phyloP scores from a whole-genome alignment of 2,797 vertebrate genomes.

The Hozukius guyotensis region DNA sequence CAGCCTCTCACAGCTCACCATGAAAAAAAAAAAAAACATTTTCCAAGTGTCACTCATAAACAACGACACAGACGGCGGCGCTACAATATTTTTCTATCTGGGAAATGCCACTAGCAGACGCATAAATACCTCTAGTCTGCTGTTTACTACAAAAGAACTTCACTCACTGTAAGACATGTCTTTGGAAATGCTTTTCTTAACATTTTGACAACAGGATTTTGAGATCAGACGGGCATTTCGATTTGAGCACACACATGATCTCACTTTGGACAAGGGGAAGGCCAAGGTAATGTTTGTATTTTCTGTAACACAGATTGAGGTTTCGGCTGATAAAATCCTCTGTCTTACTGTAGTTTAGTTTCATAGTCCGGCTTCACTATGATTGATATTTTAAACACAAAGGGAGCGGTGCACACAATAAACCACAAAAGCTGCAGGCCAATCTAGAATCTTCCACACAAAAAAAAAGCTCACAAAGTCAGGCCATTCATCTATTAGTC shows the following conservation, averaged over 20 bases:
- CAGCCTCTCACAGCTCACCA: conserved; percentile 37
- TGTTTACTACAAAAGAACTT: conserved; percentile 6
- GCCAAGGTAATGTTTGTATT: neutral
- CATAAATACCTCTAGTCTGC: neutral
- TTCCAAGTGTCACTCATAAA: conserved; percentile 37
- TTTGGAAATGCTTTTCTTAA: neutral
- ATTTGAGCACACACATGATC: neutral
- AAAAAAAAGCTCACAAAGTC: conserved; percentile 10
- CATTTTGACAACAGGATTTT: neutral
- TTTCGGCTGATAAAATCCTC: neutral
- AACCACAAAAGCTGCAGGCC: conserved; percentile 16
- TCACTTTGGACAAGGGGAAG: neutral
- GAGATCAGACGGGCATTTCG: neutral
- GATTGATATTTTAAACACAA: conserved; percentile 32
- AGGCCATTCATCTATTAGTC: conserved; percentile 38
- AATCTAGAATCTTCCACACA: neutral
- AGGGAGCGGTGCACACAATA: conserved; percentile 3
- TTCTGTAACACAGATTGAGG: neutral
- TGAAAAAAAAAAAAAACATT: conserved; percentile 11
- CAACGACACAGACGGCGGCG: conserved; percentile 10
- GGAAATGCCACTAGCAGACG: conserved; percentile 6
- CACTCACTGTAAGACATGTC: neutral
- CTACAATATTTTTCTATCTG: conserved; percentile 4
- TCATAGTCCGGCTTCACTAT: neutral
- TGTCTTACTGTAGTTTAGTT: neutral